Evolutionary conservation across 1,140 invertebrate species (phyloP), one percentile per base, ranked within the genome.

Genomic region (Drosophila sp.): DNA sequence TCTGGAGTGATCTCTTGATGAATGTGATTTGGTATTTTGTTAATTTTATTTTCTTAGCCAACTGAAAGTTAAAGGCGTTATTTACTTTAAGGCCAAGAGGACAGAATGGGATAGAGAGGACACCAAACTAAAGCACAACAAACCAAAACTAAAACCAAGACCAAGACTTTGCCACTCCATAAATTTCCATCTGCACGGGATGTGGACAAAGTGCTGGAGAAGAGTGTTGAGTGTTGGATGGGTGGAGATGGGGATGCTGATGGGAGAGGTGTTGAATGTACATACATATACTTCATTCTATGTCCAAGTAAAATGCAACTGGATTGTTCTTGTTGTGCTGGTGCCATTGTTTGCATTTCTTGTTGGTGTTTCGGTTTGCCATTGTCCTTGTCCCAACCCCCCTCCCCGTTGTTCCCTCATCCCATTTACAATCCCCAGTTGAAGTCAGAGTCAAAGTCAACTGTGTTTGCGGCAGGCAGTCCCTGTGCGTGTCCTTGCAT

Each of bases 101-200:
- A 38, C 8, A 61, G 17, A 55, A 11, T 47, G 30, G 11, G 2
- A 54, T 54, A 40, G 23, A 27, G 25, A 32, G 23, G 8, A 38
- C 3, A 40, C 7, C 58, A 61, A 25, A 27, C 35, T 38, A 38
- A 38, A 38, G 10, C 35, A 38, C 35, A 25, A 41, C 35, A 60
- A 25, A 41, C 35, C 11, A 33, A 41, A 23, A 61, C 58, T 40
- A 27, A 61, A n/a, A 38, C 58, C 58, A 27, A 60, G 17, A 60
- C 58, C 33, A 27, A 41, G 35, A 64, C 79, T 75, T 47, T 76
- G 82, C 72, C 79, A 86, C 67, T 86, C 72, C 70, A 81, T 86
- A 82, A 85, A 81, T 77, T 75, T 62, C 69, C 64, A 86, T 68
- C 78, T 80, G 77, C 44, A 47, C 23, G 23, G 17, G 44, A 47